Base-by-base conservation (phyloP, 2,113 vertebrate genomes). In the Arizona elegans region DNA sequence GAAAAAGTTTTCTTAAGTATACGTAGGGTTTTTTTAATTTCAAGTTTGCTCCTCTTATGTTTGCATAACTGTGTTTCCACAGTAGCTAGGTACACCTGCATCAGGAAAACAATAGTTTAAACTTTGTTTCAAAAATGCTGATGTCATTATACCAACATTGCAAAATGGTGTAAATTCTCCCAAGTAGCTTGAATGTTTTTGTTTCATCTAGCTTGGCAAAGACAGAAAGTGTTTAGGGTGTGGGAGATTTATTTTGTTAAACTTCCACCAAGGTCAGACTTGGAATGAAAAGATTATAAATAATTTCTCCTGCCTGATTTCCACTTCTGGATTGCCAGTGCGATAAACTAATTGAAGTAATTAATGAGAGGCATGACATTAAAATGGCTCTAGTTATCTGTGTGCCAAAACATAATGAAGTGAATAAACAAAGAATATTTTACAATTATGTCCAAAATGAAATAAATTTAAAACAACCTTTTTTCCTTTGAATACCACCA, bases 251-350 rank as follows among this genome's bases (percentile, higher is more conserved):
- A 58, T 94, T 95, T 96, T 95, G 97, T 92, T 94, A 70, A 95
- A 89, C 81, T 92, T 26, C 92, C 94, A 96, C 95, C 95, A 95
- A 95, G 96, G 96, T 96, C 96, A 96, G 91, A 6, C 86, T 86
- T 52, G 65, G 85, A 92, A 92, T 95, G 95, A 95, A 96, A 89
- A 87, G 95, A 93, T 75, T 81, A 92, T 97, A 96, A 98, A 95
- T 98, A 95, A 96, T 90, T 93, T 92, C 89, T 96, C 94, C 94
- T 88, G 23, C 86, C 93, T 94, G 93, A 92, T 92, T 96, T 95
- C 95, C 93, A 92, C 88, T 92, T 94, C 12, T 0, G 65, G 52
- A 95, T 95, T 96, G 94, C 93, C 94, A 53, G 52, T 0, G 43
- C 53, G 92, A 92, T 93, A 89, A 90, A 95, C 95, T 92, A 29